Percentiles rank a stretch among this genome's conserved stretches.
Evolutionary conservation across 2,113 vertebrate species (phyloP).

Genomic region (Amphiprion ocellaris): DNA sequence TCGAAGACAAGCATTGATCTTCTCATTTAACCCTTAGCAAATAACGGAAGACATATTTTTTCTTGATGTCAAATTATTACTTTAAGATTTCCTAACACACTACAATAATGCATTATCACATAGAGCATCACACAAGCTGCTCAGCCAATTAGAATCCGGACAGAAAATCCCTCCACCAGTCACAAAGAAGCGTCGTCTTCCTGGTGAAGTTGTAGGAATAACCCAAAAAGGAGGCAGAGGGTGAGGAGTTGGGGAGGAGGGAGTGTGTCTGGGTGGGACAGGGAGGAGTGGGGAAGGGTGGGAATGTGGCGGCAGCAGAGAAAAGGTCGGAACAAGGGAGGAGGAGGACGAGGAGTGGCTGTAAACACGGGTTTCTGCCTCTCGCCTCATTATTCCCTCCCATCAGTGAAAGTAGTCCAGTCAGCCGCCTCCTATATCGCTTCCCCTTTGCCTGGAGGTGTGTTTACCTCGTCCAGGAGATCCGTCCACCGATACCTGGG

Average conservation of each 20-base stretch:
- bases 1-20: neutral
- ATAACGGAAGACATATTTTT: neutral
- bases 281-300: conserved; percentile 55
- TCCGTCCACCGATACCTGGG: conserved; percentile 24
- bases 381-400: conserved; percentile 20
- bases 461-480: conserved; percentile 36
- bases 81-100: too few species aligned
- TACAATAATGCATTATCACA: neutral
- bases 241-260: conserved; percentile 5
- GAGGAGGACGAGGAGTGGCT: conserved; percentile 32
- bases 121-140: neutral
- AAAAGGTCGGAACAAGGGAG: conserved; percentile 5
- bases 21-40: neutral
- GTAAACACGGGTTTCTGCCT: conserved; percentile 10
- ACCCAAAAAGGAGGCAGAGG: neutral
- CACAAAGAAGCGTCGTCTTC: neutral
- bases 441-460: conserved; percentile 36
- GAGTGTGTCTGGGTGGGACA: conserved; percentile 44
- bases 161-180: conserved; percentile 35
- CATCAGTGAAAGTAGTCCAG: conserved; percentile 62
- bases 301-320: conserved; percentile 39
- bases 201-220: neutral
- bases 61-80: neutral
- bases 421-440: conserved; percentile 42
- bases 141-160: conserved; percentile 22